phyloP scores from a whole-genome alignment of 2,888 invertebrate genomes.

The Craniophora ligustri region DNA sequence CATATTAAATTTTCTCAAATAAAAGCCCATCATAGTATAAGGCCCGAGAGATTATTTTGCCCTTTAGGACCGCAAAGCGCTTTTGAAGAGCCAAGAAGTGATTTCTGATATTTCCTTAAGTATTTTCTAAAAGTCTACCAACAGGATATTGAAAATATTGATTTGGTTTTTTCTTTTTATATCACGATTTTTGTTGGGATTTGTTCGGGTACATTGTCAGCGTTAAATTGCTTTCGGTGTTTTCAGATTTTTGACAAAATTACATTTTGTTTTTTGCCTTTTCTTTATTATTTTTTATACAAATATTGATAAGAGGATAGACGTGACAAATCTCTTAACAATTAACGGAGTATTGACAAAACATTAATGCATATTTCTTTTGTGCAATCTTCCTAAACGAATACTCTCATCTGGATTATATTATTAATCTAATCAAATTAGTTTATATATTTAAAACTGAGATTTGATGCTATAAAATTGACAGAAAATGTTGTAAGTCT shows the following conservation, averaged over 20 bases:
- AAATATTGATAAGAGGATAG: too few relatives aligned
- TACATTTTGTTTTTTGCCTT: slow-evolving; percentile 23
- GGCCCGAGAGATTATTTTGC: slow-evolving; percentile 57
- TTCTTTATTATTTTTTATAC: slow-evolving; percentile 37
- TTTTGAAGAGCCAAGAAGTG: slow-evolving; percentile 55
- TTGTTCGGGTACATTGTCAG: slow-evolving; percentile 39
- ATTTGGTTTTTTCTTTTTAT: slow-evolving; percentile 43
- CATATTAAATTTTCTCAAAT: slow-evolving; percentile 64
- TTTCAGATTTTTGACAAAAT: slow-evolving; percentile 17
- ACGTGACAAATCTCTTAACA: too few relatives aligned
- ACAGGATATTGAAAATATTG: slow-evolving; percentile 61
- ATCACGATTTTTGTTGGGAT: slow-evolving; percentile 29
- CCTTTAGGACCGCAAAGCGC: slow-evolving; percentile 54
- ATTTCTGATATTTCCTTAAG: slow-evolving; percentile 61
- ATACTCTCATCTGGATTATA: too few relatives aligned
- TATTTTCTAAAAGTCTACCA: slow-evolving; percentile 55
- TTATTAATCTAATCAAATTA: too few relatives aligned
- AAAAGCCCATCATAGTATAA: slow-evolving; percentile 54
- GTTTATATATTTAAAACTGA: too few relatives aligned
- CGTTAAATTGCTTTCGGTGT: slow-evolving; percentile 12
- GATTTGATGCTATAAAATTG: too few relatives aligned
- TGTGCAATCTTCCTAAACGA: too few relatives aligned
- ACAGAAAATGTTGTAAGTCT: too few relatives aligned
- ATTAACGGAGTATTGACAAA: too few relatives aligned
- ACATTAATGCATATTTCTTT: too few relatives aligned